Conservation (phyloP, 2,113 vertebrate species). For the Cebidichthys violaceus region DNA sequence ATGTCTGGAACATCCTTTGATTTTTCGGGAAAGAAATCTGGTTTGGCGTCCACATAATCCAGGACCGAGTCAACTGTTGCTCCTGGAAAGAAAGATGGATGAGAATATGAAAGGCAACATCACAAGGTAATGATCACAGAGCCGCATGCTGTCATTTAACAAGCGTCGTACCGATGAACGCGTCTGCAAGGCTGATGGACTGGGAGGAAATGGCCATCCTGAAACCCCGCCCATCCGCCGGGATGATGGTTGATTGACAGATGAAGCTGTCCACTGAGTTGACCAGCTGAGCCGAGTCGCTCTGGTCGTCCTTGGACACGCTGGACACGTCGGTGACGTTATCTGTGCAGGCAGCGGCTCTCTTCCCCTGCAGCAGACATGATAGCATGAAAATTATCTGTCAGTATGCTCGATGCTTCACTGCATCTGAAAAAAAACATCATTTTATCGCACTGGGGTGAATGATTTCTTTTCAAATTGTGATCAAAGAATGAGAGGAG, state of each 20-base stretch:
- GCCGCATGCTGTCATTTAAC: neutral
- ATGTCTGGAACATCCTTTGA: slow-evolving; percentile 87
- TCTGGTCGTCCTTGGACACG: slow-evolving; percentile 89
- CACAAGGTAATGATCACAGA: neutral
- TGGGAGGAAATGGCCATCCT: slow-evolving; percentile 93
- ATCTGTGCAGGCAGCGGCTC: slow-evolving; percentile 87
- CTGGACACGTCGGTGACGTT: slow-evolving; percentile 93
- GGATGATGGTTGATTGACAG: slow-evolving; percentile 97
- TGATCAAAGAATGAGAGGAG: neutral
- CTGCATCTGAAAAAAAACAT: neutral
- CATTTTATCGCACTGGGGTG: neutral
- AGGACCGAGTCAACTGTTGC: slow-evolving; percentile 87
- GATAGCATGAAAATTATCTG: neutral
- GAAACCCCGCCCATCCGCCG: slow-evolving; percentile 94
- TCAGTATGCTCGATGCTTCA: neutral
- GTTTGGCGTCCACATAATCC: slow-evolving; percentile 86
- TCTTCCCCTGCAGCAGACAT: slow-evolving; percentile 58
- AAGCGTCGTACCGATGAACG: slow-evolving; percentile 88
- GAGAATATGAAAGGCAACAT: neutral
- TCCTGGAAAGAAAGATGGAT: slow-evolving; percentile 77
- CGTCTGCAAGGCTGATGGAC: slow-evolving; percentile 94
- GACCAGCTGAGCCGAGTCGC: slow-evolving; percentile 85
- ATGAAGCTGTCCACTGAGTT: slow-evolving; percentile 92
- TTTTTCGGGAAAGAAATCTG: slow-evolving; percentile 86
- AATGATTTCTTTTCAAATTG: neutral